These are phyloP conservation scores for Aphis gossypii DNA, from an alignment of 1,140 invertebrate species.

Conservation along the genomic window DNA sequence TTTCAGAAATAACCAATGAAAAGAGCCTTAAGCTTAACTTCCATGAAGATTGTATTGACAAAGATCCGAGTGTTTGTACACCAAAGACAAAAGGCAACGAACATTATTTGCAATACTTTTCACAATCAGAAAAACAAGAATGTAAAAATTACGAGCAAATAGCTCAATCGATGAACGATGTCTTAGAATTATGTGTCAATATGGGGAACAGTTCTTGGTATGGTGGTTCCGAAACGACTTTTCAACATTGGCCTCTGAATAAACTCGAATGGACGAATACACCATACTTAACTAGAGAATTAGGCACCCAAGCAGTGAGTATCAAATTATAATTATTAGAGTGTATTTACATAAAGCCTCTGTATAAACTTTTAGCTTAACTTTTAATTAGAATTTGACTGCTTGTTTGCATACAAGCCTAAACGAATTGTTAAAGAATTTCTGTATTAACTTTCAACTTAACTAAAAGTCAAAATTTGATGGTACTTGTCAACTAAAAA, in stretches of 20 bases:
- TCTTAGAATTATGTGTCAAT: constrained; percentile 21
- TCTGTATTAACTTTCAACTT: too few relatives aligned
- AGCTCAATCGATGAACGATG: neutral
- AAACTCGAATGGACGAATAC: constrained; percentile 15
- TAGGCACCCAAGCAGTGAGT: constrained; percentile 42
- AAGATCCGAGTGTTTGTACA: neutral
- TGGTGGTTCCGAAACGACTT: constrained; percentile 54
- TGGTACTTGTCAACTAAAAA: too few relatives aligned
- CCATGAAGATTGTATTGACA: neutral
- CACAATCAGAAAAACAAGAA: neutral
- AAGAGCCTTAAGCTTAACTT: neutral
- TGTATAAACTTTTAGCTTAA: too few relatives aligned
- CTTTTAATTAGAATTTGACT: too few relatives aligned
- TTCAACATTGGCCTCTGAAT: constrained; percentile 59
- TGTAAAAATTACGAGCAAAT: neutral
- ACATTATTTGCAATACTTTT: neutral
- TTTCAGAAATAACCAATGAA: neutral
- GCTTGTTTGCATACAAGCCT: too few relatives aligned
- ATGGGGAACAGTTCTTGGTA: constrained; percentile 46
- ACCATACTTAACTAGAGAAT: constrained; percentile 49
- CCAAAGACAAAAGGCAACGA: too few relatives aligned
- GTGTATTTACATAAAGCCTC: too few relatives aligned
- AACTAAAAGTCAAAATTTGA: too few relatives aligned
- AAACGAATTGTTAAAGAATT: too few relatives aligned
- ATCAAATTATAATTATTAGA: neutral